These are phyloP conservation scores for Mastigias papua DNA, from an alignment of 30 jellyfish, hydroid and myxozoan species.

Conservation along the genomic window DNA sequence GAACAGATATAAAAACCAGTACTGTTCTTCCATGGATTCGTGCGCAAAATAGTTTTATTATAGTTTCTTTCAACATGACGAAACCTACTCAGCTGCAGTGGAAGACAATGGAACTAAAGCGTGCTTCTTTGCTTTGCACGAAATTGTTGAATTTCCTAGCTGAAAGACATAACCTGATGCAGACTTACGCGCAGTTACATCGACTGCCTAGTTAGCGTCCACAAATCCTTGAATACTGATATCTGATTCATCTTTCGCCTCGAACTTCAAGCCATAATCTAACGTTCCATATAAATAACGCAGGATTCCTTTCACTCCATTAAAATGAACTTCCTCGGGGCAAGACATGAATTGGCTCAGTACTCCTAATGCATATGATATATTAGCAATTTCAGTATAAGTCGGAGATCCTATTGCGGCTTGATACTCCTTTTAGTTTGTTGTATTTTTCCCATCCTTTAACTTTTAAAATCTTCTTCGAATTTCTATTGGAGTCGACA, in stretches of 20 bases:
- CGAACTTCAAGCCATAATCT: constrained; percentile 23
- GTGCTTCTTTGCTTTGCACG: constrained; percentile 42
- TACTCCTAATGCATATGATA: neutral
- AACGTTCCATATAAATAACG: neutral
- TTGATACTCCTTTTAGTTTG: too few species aligned
- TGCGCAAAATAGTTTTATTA: too few species aligned
- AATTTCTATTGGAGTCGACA: too few species aligned
- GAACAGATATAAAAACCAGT: too few species aligned
- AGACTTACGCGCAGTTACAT: constrained; percentile 38
- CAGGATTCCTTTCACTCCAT: neutral
- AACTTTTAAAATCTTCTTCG: too few species aligned
- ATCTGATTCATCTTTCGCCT: neutral
- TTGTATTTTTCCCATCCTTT: too few species aligned
- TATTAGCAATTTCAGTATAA: too few species aligned
- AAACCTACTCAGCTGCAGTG: constrained; percentile 62
- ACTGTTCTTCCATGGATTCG: too few species aligned
- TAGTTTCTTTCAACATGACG: too few species aligned
- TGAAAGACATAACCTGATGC: constrained; percentile 60
- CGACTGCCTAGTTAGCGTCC: constrained; percentile 72
- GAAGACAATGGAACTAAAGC: constrained; percentile 49
- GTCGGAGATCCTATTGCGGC: too few species aligned
- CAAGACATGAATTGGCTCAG: neutral
- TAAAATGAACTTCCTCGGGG: neutral
- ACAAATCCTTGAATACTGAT: constrained; percentile 21
- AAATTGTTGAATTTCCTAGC: constrained; percentile 40